Percentiles rank a stretch among this genome's conserved stretches.
Evolutionary conservation across 2,113 vertebrate genomes (phyloP).

Genomic region (Sclerurus mexicanus): DNA sequence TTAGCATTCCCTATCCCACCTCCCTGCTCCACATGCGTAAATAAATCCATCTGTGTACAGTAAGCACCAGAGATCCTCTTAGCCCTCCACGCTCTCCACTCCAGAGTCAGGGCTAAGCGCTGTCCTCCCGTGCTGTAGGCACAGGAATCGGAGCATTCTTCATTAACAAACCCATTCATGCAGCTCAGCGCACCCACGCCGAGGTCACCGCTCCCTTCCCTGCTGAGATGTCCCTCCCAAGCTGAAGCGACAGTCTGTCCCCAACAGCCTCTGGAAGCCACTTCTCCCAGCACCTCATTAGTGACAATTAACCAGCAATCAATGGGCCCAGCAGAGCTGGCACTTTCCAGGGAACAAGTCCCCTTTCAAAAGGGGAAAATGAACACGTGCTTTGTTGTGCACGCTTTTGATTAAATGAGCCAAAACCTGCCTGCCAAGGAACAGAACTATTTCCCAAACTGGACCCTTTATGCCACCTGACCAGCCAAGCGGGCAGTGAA

Average conservation of each 20-base stretch:
- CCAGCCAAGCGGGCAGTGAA: rapidly evolving
- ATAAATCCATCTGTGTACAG: conserved; percentile 24
- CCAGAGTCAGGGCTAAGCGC: not conserved
- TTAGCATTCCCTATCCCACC: not conserved
- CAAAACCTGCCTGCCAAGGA: not conserved
- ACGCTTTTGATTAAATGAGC: not conserved
- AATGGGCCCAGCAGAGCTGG: conserved; percentile 13
- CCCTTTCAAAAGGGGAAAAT: conserved; percentile 3
- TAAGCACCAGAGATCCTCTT: conserved; percentile 44
- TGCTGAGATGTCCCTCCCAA: not conserved
- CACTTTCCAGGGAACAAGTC: conserved; percentile 35
- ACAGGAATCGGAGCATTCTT: not conserved
- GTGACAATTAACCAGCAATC: conserved; percentile 68
- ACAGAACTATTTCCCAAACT: not conserved
- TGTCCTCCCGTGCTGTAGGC: not conserved
- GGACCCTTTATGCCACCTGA: not conserved
- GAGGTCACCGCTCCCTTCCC: not conserved
- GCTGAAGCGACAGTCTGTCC: conserved; percentile 41
- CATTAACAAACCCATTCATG: not conserved
- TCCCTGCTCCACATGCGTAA: not conserved
- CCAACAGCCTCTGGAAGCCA: conserved; percentile 4
- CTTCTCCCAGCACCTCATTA: conserved; percentile 59
- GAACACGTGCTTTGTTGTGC: not conserved
- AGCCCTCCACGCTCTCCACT: not conserved
- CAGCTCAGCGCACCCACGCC: not conserved